A percentile compares a stretch with the other conserved stretches of the same genome.
These are phyloP conservation scores for Narcine bancroftii DNA, from an alignment of 2,113 vertebrate genomes.

Conservation along the genomic window DNA sequence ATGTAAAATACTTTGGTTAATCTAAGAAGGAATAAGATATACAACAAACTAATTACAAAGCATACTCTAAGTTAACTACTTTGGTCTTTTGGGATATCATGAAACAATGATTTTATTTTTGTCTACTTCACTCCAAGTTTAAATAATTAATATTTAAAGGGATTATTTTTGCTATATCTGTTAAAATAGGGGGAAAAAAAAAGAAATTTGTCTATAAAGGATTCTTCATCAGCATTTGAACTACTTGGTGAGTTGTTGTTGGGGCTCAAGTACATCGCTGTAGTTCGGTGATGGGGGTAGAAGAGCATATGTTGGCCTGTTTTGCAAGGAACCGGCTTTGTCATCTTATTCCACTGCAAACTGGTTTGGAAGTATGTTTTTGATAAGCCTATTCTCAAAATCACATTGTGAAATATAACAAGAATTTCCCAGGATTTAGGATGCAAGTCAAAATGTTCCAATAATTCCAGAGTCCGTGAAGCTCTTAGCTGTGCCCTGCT, in stretches of 20 bases:
- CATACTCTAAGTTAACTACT: neutral
- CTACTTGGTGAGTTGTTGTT: neutral
- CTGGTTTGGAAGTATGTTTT: neutral
- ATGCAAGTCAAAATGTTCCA: neutral
- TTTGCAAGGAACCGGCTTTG: neutral
- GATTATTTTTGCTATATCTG: neutral
- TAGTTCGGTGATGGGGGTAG: neutral
- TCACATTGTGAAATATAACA: neutral
- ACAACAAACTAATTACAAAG: neutral
- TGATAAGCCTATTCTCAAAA: neutral
- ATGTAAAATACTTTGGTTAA: slow-evolving; percentile 13
- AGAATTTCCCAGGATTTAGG: neutral
- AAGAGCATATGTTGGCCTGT: neutral
- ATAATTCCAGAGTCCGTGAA: neutral
- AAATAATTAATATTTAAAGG: neutral
- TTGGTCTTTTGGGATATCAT: neutral
- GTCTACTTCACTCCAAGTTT: neutral
- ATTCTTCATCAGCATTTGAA: neutral
- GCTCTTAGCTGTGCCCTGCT: neutral
- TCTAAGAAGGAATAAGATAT: neutral
- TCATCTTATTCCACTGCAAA: neutral
- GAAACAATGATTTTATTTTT: neutral
- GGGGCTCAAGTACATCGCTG: neutral
- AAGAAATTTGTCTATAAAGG: too few species aligned
- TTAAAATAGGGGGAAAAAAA: too few species aligned